A percentile compares a stretch with the other conserved stretches of the same genome.
These are phyloP conservation scores for Coracias cyanogaster DNA, from an alignment of 2,797 vertebrate species.

Conservation along the genomic window DNA sequence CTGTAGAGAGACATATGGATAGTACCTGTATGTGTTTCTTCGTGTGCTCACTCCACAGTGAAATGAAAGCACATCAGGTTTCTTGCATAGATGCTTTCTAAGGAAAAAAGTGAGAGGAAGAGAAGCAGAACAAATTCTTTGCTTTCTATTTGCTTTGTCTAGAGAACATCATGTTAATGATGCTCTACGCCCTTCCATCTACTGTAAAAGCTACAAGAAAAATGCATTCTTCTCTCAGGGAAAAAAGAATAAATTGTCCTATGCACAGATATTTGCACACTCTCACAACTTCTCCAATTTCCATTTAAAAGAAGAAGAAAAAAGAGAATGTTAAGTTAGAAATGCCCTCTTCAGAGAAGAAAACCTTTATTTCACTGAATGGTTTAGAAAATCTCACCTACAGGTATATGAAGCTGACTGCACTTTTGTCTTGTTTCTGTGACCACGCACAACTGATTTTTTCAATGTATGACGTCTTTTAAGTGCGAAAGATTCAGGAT, in stretches of 20 bases:
- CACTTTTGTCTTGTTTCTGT: neutral
- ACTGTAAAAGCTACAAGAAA: neutral
- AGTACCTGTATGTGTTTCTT: neutral
- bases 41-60: neutral
- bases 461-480: neutral
- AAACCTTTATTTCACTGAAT: neutral
- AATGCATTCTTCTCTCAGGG: neutral
- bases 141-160: neutral
- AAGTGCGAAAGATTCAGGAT: neutral
- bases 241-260: neutral
- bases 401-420: neutral
- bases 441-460: neutral
- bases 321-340: neutral
- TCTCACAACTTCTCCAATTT: neutral
- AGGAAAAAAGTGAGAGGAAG: neutral
- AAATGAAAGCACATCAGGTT: neutral
- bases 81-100: neutral
- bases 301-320: neutral
- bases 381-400: neutral
- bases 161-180: neutral
- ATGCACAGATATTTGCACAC: neutral
- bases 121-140: neutral
- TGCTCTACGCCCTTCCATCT: neutral
- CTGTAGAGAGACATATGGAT: neutral
- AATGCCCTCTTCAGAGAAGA: neutral